Percentiles rank a stretch among this genome's conserved stretches.
phyloP scores from a whole-genome alignment of 1,140 invertebrate genomes.

The Palaemon carinicauda region DNA sequence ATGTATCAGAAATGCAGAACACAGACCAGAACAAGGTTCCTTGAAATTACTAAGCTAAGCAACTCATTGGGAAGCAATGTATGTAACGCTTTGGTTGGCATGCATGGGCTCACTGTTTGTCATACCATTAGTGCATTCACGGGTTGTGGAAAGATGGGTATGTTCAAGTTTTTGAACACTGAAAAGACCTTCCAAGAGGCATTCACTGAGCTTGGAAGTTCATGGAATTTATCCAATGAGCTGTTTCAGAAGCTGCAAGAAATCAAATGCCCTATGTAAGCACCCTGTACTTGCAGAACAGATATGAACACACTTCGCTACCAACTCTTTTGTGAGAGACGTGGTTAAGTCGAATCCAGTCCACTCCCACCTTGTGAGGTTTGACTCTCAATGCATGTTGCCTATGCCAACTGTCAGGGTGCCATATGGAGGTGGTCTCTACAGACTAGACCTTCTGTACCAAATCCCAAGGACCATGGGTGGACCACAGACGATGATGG shows the following conservation, averaged over 20 bases:
- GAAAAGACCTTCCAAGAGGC: too few relatives aligned
- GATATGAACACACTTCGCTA: not conserved
- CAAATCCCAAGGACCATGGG: too few relatives aligned
- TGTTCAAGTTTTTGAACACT: not conserved
- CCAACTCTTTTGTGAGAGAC: not conserved
- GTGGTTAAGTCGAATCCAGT: not conserved
- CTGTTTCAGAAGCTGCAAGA: not conserved
- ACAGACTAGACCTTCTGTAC: not conserved
- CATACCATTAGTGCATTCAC: not conserved
- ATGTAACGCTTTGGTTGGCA: too few relatives aligned
- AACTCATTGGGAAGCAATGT: too few relatives aligned
- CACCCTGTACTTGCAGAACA: not conserved
- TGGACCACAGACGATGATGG: too few relatives aligned
- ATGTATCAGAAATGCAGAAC: too few relatives aligned
- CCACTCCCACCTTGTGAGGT: not conserved
- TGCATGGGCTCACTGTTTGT: too few relatives aligned
- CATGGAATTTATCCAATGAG: not conserved
- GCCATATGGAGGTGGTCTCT: not conserved
- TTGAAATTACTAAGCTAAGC: too few relatives aligned
- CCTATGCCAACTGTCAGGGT: not conserved
- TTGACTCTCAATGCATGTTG: not conserved
- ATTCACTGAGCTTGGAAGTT: too few relatives aligned
- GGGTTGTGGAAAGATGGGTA: not conserved
- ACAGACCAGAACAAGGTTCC: too few relatives aligned
- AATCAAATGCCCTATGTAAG: not conserved